These are phyloP conservation scores for Orchestia grillus DNA, from an alignment of 1,140 invertebrate species.

Conservation along the genomic window DNA sequence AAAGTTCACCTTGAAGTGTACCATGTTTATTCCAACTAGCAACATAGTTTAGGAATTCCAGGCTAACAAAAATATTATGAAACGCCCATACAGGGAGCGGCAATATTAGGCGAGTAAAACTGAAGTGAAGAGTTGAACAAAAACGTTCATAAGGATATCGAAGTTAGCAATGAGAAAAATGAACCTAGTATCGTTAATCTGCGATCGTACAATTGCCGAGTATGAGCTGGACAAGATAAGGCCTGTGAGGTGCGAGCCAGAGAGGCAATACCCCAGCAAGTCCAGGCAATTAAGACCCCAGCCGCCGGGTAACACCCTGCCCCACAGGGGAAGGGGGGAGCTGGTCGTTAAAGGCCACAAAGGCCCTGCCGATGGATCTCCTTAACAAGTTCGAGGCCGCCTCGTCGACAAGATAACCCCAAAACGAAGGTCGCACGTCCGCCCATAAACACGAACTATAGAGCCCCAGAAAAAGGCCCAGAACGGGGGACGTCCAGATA, in stretches of 20 bases:
- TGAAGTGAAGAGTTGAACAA: too few relatives aligned
- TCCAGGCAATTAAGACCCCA: background rate
- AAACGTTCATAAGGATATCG: too few relatives aligned
- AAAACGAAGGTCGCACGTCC: background rate
- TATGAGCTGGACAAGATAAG: background rate
- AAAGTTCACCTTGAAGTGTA: too few relatives aligned
- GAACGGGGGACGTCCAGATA: background rate
- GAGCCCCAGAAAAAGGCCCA: background rate
- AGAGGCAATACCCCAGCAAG: background rate
- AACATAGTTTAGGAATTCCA: too few relatives aligned
- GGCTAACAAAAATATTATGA: too few relatives aligned
- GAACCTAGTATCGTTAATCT: too few relatives aligned
- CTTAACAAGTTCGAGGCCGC: background rate
- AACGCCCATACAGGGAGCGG: too few relatives aligned
- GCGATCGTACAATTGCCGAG: too few relatives aligned
- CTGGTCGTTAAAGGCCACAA: background rate
- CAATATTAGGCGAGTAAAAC: too few relatives aligned
- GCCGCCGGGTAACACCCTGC: background rate
- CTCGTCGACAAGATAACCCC: background rate
- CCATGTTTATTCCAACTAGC: too few relatives aligned
- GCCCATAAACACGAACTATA: background rate
- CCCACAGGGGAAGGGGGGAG: background rate
- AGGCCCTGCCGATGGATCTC: background rate
- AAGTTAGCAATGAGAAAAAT: too few relatives aligned
- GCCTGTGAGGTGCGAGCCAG: background rate